Evolutionary conservation across 2,797 vertebrate genomes (phyloP), one percentile per base, ranked within the genome.

Genomic region (Somateria mollissima): DNA sequence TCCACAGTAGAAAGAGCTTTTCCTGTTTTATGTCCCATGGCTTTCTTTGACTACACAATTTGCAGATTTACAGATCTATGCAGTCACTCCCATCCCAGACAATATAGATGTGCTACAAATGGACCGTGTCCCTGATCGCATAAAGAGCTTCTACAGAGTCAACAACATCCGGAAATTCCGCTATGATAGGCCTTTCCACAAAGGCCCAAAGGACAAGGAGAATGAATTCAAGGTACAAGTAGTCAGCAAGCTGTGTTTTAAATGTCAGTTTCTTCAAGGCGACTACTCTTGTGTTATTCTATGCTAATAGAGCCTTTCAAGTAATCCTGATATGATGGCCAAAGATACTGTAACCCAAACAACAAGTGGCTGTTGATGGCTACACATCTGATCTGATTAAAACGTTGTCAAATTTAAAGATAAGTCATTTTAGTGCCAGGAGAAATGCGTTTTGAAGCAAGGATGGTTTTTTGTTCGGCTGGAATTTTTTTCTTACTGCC

Each of bases 81-180:
- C 99, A 11, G 99, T 99, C 97, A 99, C 98, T 76, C 99, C 99
- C 61, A 99, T 99, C 96, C 99, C 99, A 64, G 99, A 99, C 97
- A 99, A 98, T 51, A 98, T 98, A 41, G 99, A 99, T 10, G 99
- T 99, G 90, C 98, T 99, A 89, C 99, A 99, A 94, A 98, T 99
- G 98, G 99, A 99, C 92, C 98, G 99, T 5, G 99, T 99, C 80
- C 99, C 99, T 1, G 99, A 99, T 91, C 99, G 99, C 47, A 99
- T 99, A 97, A 99, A 99, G 97, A 99, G 99, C 97, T 99, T 99
- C 97, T 99, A 99, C 97, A 98, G 99, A 19, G 99, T 99, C 97
- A 99, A 99, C 98, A 99, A 99, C 30, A 98, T 99, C 91, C 98
- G 98, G 41, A 99, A 98, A 91, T 99, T 99, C 97, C 99, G 99